Conservation (phyloP, 2,888 invertebrate genomes). For the Thereva unica region DNA sequence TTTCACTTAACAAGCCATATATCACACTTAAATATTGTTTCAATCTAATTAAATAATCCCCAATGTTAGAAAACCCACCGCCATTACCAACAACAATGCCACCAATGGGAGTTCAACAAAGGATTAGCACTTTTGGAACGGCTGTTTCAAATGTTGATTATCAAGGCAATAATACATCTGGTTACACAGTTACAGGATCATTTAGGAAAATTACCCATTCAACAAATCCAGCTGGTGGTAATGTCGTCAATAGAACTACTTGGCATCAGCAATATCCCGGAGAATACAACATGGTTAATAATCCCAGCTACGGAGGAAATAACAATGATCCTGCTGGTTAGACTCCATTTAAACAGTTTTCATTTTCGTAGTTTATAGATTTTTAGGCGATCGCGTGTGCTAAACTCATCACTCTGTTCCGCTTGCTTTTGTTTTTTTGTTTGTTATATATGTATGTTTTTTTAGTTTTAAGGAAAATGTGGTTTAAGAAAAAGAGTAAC, state of each 20-base stretch:
- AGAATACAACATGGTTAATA: slow-evolving; percentile 57
- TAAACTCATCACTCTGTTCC: too few relatives aligned
- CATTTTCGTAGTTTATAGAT: slow-evolving; percentile 9
- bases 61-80: slow-evolving; percentile 55
- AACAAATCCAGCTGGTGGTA: slow-evolving; percentile 38
- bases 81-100: slow-evolving; percentile 59
- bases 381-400: too few relatives aligned
- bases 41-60: slow-evolving; percentile 5
- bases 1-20: slow-evolving; percentile 7
- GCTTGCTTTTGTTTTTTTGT: not conserved
- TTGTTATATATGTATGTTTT: not conserved
- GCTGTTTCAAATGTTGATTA: slow-evolving; percentile 44
- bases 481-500: not conserved
- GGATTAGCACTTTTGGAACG: slow-evolving; percentile 53
- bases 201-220: slow-evolving; percentile 44
- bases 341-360: slow-evolving; percentile 38
- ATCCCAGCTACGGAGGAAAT: slow-evolving; percentile 54
- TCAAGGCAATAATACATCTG: slow-evolving; percentile 37
- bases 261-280: slow-evolving; percentile 50
- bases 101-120: slow-evolving; percentile 52
- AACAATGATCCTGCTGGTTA: slow-evolving; percentile 58
- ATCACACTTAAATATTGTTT: slow-evolving; percentile 10
- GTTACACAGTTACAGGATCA: slow-evolving; percentile 38
- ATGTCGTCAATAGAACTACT: slow-evolving; percentile 52
- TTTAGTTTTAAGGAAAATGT: not conserved